Evolutionary conservation across 2,113 vertebrate species (phyloP).

Genomic region (Polyodon spathula): DNA sequence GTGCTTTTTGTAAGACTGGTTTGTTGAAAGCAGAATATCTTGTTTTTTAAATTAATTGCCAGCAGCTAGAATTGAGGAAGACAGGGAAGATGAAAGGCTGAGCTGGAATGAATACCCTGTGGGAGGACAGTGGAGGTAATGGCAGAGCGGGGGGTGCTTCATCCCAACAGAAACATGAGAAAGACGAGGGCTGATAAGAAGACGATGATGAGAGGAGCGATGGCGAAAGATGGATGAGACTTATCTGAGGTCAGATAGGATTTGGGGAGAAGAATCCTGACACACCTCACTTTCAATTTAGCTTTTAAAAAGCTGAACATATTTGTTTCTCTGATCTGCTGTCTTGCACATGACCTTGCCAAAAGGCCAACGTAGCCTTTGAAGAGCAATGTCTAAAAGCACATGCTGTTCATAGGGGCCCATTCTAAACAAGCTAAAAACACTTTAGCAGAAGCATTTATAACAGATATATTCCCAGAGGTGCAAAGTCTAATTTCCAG

Average conservation of each 20-base stretch:
- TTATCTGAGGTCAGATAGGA: constrained; percentile 3
- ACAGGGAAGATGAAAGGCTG: background rate
- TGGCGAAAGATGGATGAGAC: constrained; percentile 4
- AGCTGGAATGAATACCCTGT: background rate
- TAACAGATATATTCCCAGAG: too few species aligned
- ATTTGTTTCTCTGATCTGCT: background rate
- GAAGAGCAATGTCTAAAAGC: background rate
- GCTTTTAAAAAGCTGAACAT: background rate
- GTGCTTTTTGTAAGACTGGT: background rate
- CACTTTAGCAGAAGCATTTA: too few species aligned
- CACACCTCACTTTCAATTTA: constrained; percentile 9
- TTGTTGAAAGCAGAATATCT: background rate
- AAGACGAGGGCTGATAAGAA: background rate
- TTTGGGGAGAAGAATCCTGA: background rate
- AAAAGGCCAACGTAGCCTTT: background rate
- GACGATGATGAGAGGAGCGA: background rate
- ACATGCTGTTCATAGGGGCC: too few species aligned
- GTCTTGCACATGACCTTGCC: background rate
- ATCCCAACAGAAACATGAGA: constrained; percentile 2
- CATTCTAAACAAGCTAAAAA: too few species aligned
- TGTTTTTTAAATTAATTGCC: background rate
- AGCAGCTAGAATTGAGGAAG: background rate
- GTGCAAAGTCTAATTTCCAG: too few species aligned
- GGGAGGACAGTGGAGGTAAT: background rate
- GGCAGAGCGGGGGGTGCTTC: background rate